Base-by-base conservation (phyloP, 1,140 invertebrate species). In the Cydia splendana region DNA sequence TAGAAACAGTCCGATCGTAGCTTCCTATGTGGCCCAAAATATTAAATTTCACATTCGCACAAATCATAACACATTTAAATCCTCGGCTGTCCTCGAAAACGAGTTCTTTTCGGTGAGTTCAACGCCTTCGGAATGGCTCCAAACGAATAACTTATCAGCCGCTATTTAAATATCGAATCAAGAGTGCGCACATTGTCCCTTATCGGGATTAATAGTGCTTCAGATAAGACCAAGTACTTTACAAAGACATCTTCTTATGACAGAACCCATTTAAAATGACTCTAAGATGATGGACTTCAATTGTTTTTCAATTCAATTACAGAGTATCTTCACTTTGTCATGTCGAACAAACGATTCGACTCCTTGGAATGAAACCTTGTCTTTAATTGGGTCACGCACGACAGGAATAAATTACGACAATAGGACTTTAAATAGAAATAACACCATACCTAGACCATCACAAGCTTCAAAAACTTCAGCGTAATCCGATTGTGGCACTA, bases 381-480 rank as follows among this genome's bases (percentile, higher is more conserved):
- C 67, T n/a, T 15, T 38, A 71, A 71, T 34, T 71, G 34, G 67
- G 67, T 38, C 34, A 71, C 34, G n/a, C 67, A 20, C 34, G 67
- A 45, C 67, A 42, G 67, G 34, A 71, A 71, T 71, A 20, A 42
- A 71, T 71, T 38, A 71, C 15, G 42, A 38, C 65, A 38, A 24
- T 38, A 10, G n/a, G 15, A 38, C 34, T 38, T 71, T 4, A 71
- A 18, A 42, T 24, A 38, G 34, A 71, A 18, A 9, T 38, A 69
- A 75, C 62, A 24, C 65, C 75, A 82, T 90, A 92, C 89, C 88
- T 51, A 91, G 81, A 82, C 86, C 90, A 79, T 91, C 87, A 57
- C 85, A 84, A 69, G 89, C 89, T 84, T 93, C 87, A 76, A 82
- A 93, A 18, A 93, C 89, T 73, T 93, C 91, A 24, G 85, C 87